phyloP scores from a whole-genome alignment of 2,888 invertebrate genomes.

The Allophyes oxyacanthae region DNA sequence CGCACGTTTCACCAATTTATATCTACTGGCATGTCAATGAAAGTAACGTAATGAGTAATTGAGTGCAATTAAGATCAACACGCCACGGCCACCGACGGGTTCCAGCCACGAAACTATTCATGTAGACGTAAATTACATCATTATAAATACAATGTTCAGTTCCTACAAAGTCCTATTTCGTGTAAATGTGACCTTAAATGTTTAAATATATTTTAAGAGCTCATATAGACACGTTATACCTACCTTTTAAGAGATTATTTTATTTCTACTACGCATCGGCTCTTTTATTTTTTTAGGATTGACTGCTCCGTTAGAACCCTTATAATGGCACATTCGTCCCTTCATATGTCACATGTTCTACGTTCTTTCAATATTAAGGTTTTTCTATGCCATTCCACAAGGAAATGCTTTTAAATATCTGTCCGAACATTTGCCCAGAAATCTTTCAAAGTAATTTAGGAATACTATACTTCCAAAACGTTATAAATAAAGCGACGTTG shows the following conservation, averaged over 20 bases:
- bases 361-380: conserved; percentile 31
- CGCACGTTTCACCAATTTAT: conserved; percentile 55
- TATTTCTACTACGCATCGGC: conserved; percentile 22
- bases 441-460: conserved; percentile 22
- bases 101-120: conserved; percentile 23
- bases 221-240: conserved; percentile 29
- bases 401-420: conserved; percentile 35
- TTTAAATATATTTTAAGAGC: conserved; percentile 18
- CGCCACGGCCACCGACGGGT: conserved; percentile 41
- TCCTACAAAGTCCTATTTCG: conserved; percentile 1
- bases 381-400: conserved; percentile 38
- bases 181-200: background rate
- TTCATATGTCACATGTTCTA: conserved; percentile 37
- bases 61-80: conserved; percentile 50
- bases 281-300: conserved; percentile 51
- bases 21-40: conserved; percentile 47
- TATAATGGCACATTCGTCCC: conserved; percentile 48
- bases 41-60: conserved; percentile 55
- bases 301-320: conserved; percentile 35
- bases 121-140: conserved; percentile 30
- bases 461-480: conserved; percentile 31
- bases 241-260: conserved; percentile 44
- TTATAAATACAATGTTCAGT: conserved; percentile 10
- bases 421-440: conserved; percentile 1
- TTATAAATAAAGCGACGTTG: conserved; percentile 13